phyloP scores from a whole-genome alignment of 2,888 invertebrate species.

The Plagodis pulveraria region DNA sequence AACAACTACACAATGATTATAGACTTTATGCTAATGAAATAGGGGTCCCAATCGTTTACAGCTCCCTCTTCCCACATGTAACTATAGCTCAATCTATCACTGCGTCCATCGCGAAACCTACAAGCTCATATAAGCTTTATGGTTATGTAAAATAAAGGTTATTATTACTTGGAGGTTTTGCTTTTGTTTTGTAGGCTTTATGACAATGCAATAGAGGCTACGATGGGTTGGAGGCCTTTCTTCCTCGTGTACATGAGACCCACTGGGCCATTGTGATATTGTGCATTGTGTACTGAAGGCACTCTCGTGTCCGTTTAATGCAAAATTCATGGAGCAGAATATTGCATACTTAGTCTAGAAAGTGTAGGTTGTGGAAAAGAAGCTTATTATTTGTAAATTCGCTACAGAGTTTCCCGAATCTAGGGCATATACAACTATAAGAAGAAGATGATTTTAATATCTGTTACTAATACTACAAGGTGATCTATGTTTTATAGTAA shows the following conservation, averaged over 20 bases:
- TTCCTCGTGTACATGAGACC: slow-evolving; percentile 3
- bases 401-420: not conserved
- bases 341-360: not conserved
- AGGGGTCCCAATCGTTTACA: slow-evolving; percentile 4
- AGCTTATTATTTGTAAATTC: not conserved
- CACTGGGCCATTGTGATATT: slow-evolving; percentile 35
- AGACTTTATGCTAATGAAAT: slow-evolving; percentile 4
- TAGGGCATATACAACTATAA: too few relatives aligned
- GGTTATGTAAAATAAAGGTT: too few relatives aligned
- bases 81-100: not conserved
- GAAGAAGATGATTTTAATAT: too few relatives aligned
- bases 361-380: slow-evolving; percentile 1
- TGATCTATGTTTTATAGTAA: too few relatives aligned
- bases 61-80: not conserved
- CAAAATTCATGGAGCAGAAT: slow-evolving; percentile 11
- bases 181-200: slow-evolving; percentile 2
- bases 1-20: not conserved
- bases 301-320: slow-evolving; percentile 15
- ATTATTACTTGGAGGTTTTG: too few relatives aligned
- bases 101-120: too few relatives aligned
- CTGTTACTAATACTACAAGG: too few relatives aligned
- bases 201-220: slow-evolving; percentile 4
- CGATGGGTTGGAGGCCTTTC: not conserved
- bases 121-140: too few relatives aligned
- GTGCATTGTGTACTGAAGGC: slow-evolving; percentile 20